Base-by-base conservation (phyloP, 2,113 vertebrate genomes). In the Oplegnathus fasciatus region DNA sequence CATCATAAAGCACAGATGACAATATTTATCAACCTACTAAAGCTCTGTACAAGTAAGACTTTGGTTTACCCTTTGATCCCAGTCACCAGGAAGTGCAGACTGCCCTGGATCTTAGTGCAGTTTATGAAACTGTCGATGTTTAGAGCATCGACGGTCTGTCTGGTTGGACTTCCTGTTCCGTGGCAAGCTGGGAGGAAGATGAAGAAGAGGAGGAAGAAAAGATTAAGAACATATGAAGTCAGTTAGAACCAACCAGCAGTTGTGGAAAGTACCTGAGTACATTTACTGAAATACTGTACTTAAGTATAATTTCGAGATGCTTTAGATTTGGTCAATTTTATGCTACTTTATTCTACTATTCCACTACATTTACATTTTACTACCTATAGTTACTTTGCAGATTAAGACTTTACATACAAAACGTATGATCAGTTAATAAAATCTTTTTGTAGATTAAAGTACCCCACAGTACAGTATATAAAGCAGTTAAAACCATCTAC, bases 21-120 rank as follows among this genome's bases (percentile, higher is more conserved):
- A 61, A 34, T 18, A 54, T 6, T 4, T 34, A 10, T 37, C 13
- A 14, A 50, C 28, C 18, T 5, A 17, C 6, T 30, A n/a, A 60
- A 42, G 0, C 2, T 40, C 15, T 18, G 0, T 24, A 4, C 2
- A 17, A 14, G 6, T 37, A 37, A 37, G 34, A 37, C 34, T 37
- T 37, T 3, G 3, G 34, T 96, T 95, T 92, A 99, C 98, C 98
- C 98, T 3, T 95, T 54, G 68, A 99, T 97, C 37, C 98, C 98
- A 0, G 97, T 98, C 89, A 97, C 95, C 60, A 98, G 96, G 86
- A 98, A 98, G 67, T 98, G 96, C 76, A 98, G 93, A 85, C 97
- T 97, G 76, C 98, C 98, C 91, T 97, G 92, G 82, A 99, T 99
- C 95, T 96, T 97, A 62, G 98, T 99, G 93, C 98, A 99, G 95